These are phyloP conservation scores for Spatulosminthurus flaviceps DNA, from an alignment of 2,888 invertebrate species.

Conservation along the genomic window DNA sequence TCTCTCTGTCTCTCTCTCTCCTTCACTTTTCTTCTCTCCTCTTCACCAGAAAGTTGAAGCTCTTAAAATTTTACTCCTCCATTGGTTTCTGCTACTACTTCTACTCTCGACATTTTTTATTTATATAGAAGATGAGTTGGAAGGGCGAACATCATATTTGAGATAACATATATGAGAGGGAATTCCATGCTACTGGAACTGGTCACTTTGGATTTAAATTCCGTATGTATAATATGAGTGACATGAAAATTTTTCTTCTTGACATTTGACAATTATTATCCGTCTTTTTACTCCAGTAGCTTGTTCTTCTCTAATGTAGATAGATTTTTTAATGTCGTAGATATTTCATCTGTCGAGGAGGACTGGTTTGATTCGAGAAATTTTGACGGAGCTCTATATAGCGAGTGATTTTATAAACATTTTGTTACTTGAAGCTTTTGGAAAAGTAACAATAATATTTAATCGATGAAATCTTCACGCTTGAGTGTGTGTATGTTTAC, in stretches of 20 bases:
- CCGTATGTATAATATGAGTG: conserved; percentile 6
- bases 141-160: not conserved
- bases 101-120: no score
- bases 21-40: conserved; percentile 38
- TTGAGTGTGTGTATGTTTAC: no score
- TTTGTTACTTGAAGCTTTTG: no score
- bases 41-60: conserved; percentile 31
- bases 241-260: not conserved
- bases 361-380: not conserved
- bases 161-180: not conserved
- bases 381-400: no score
- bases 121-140: not conserved
- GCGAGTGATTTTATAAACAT: no score
- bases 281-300: not conserved
- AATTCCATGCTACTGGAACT: conserved; percentile 2
- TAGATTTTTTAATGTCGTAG: not conserved
- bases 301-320: not conserved
- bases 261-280: not conserved
- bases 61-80: conserved; percentile 40
- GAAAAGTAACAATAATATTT: no score
- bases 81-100: not conserved
- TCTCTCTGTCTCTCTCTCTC: conserved; percentile 42
- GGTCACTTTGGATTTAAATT: conserved; percentile 9
- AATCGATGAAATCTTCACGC: no score
- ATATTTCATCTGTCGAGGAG: not conserved